Evolutionary conservation across 2,888 invertebrate species (phyloP).

Genomic region (Scelioninae gen. 2): DNA sequence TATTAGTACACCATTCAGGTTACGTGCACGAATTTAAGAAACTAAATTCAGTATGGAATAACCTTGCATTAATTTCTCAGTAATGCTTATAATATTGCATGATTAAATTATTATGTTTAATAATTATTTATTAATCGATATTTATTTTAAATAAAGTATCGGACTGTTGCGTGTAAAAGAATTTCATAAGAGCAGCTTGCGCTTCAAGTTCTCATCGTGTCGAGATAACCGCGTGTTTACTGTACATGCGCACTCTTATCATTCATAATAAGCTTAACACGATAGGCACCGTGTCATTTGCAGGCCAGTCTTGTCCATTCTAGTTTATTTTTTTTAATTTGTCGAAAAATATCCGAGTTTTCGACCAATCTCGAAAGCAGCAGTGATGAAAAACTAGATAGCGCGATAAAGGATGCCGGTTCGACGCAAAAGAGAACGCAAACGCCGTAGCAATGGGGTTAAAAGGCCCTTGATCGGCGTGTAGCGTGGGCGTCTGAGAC

Average conservation of each 20-base stretch:
- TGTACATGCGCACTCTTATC: conserved; percentile 46
- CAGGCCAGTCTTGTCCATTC: conserved; percentile 14
- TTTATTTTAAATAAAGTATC: too few relatives aligned
- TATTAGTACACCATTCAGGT: too few relatives aligned
- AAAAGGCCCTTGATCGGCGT: conserved; percentile 59
- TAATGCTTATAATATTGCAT: too few relatives aligned
- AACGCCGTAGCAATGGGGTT: conserved; percentile 64
- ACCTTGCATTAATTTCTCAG: too few relatives aligned
- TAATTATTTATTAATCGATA: too few relatives aligned
- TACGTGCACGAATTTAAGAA: too few relatives aligned
- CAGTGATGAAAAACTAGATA: conserved; percentile 42
- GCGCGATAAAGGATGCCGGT: conserved; percentile 36
- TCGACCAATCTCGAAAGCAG: conserved; percentile 28
- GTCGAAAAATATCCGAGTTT: conserved; percentile 17
- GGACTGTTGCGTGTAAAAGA: too few relatives aligned
- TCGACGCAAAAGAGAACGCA: conserved; percentile 64
- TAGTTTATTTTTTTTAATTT: conserved; percentile 1
- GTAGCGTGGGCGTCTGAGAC: conserved; percentile 56
- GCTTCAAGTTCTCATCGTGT: conserved; percentile 37
- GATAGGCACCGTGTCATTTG: conserved; percentile 31
- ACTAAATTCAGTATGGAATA: too few relatives aligned
- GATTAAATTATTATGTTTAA: too few relatives aligned
- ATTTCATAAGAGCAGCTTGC: conserved; percentile 11
- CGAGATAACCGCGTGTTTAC: conserved; percentile 28
- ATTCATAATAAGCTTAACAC: conserved; percentile 39